Evolutionary conservation across 2,113 vertebrate genomes (phyloP), one percentile per base, ranked within the genome.

Genomic region (Brachyhypopomus gauderio): DNA sequence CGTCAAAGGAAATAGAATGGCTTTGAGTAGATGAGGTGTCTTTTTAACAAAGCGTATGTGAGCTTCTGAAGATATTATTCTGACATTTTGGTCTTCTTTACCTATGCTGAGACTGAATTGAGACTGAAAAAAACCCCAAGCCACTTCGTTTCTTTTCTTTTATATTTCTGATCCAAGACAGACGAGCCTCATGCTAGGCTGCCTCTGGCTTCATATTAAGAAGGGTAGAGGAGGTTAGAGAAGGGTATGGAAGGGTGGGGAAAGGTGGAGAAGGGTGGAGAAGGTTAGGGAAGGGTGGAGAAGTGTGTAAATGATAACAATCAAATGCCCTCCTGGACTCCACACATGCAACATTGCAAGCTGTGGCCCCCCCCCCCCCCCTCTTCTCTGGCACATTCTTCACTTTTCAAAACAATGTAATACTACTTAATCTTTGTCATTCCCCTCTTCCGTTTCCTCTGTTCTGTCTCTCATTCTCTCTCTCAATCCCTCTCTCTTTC

Each of bases 121-220:
- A 3, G 30, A 30, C 30, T 30, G 30, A 30, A 12, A 77, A 16
- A 52, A 41, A 38, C 3, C 41, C 9, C 9, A 41, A 52, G 45
- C 38, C 60, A 11, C 73, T 27, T 52, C 73, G 64, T 67, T 60
- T n/a, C 17, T 58, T 64, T 72, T 74, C 59, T 67, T 72, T 78
- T 73, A 66, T 78, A 67, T 78, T 73, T 36, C 52, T 69, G 74
- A 73, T 84, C 74, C 59, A 77, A 78, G 69, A 34, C 75, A 60
- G 16, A 62, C 62, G 25, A 17, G 55, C 78, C 36, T 81, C 30
- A 45, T 75, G 25, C 60, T 66, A 80, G 38, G 66, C 59, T 64
- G 62, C 36, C 58, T 27, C 23, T 82, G 8, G 71, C 36, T 20
- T 79, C 75, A 48, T 82, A 64, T 71, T 85, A 75, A 70, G 63